phyloP scores from a whole-genome alignment of 2,113 vertebrate genomes.

The Otus sunia region DNA sequence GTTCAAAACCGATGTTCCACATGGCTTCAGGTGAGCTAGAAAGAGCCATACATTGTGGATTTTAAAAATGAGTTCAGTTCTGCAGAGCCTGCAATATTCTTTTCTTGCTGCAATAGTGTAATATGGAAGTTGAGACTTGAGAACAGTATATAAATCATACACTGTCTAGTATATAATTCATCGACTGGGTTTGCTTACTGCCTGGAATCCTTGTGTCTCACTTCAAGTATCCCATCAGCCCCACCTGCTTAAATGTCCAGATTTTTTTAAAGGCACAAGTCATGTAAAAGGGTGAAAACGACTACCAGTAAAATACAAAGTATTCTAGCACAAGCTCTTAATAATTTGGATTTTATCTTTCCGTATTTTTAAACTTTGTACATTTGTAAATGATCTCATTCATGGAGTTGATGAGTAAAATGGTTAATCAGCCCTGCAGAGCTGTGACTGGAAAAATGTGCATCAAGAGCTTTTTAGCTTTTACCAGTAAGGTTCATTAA shows the following conservation, averaged over 20 bases:
- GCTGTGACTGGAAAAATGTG: conserved; percentile 72
- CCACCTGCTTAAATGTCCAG: conserved; percentile 10
- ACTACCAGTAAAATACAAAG: not conserved
- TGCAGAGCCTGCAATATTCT: not conserved
- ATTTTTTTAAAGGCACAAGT: not conserved
- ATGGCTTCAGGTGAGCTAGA: not conserved
- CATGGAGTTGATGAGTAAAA: conserved; percentile 43
- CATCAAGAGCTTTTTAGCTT: conserved; percentile 77
- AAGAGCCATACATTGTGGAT: not conserved
- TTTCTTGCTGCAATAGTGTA: not conserved
- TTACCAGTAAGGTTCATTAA: conserved; percentile 90
- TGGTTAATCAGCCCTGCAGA: conserved; percentile 48
- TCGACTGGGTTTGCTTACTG: not conserved
- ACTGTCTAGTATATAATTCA: not conserved
- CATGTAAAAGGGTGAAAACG: not conserved
- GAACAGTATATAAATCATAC: not conserved
- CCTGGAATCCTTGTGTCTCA: conserved; percentile 52
- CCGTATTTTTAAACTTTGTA: conserved; percentile 38
- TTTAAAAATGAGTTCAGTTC: not conserved
- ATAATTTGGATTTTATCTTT: conserved; percentile 57
- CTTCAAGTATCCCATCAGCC: conserved; percentile 35
- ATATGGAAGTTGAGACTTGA: not conserved
- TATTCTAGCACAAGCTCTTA: conserved; percentile 13
- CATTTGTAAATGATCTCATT: conserved; percentile 17
- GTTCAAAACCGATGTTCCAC: not conserved